Conservation (phyloP, 2,797 vertebrate species). For the Lateolabrax maculatus region DNA sequence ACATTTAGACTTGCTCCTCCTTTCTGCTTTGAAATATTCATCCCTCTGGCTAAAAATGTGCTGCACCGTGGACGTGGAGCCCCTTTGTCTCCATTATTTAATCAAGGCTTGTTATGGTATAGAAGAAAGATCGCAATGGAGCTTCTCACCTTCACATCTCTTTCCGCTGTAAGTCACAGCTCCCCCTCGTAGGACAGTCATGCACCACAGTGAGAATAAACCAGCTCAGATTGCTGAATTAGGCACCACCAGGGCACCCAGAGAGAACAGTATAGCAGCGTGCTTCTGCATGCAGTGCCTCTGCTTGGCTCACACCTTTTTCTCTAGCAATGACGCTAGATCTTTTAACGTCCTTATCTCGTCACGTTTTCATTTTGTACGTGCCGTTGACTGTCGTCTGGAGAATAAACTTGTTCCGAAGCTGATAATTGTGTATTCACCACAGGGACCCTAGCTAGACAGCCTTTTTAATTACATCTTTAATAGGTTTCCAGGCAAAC, state of each 20-base stretch:
- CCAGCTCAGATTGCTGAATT: constrained; percentile 71
- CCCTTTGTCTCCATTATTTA: constrained; percentile 31
- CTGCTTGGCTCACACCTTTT: constrained; percentile 22
- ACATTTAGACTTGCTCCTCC: constrained; percentile 52
- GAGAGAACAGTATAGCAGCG: constrained; percentile 56
- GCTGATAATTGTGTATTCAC: constrained; percentile 74
- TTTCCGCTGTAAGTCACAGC: constrained; percentile 53
- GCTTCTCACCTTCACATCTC: constrained; percentile 57
- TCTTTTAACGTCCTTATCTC: constrained; percentile 40
- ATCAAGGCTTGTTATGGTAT: background rate
- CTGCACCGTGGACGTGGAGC: constrained; percentile 12
- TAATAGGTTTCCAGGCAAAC: constrained; percentile 75
- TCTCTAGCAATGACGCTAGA: constrained; percentile 33
- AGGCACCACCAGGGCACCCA: constrained; percentile 66
- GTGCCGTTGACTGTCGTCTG: constrained; percentile 36
- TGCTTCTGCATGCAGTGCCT: constrained; percentile 44
- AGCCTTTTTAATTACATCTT: constrained; percentile 78
- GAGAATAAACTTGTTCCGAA: constrained; percentile 61
- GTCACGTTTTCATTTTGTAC: constrained; percentile 51
- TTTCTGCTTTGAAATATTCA: constrained; percentile 58
- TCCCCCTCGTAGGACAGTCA: constrained; percentile 43
- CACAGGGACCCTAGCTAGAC: constrained; percentile 54
- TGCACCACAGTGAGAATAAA: constrained; percentile 62
- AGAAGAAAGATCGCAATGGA: constrained; percentile 38
- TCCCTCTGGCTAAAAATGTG: constrained; percentile 20